A percentile compares a stretch with the other conserved stretches of the same genome.
Conservation (phyloP, 2,888 invertebrate species). For the Zygogramma bicolorata region DNA sequence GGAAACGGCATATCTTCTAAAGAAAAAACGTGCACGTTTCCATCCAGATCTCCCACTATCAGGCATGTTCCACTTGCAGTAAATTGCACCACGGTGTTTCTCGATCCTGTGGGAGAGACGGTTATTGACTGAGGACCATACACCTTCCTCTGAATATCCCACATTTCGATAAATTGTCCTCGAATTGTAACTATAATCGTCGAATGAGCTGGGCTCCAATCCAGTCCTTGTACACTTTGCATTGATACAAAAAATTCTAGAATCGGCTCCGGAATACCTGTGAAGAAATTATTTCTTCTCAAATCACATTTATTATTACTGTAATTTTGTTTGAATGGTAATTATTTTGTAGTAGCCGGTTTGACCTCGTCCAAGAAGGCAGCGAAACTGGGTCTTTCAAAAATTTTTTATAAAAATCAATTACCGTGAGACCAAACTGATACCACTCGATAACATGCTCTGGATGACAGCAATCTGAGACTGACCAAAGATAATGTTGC, state of each 20-base stretch:
- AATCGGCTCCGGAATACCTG: constrained; percentile 67
- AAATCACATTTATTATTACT: too few species aligned
- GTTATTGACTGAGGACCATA: constrained; percentile 76
- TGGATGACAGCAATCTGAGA: too few species aligned
- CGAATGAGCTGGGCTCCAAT: constrained; percentile 82
- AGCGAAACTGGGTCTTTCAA: too few species aligned
- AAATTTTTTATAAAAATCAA: too few species aligned
- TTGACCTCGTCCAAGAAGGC: too few species aligned
- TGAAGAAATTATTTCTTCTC: constrained; percentile 39
- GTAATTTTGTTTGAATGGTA: too few species aligned
- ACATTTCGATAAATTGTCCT: constrained; percentile 77
- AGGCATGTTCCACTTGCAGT: constrained; percentile 73
- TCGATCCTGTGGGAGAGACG: constrained; percentile 66
- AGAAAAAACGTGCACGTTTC: constrained; percentile 76
- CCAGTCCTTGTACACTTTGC: constrained; percentile 70
- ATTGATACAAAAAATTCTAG: constrained; percentile 67
- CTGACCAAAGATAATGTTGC: too few species aligned
- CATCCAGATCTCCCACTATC: constrained; percentile 76
- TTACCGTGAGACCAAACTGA: too few species aligned
- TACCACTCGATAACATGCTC: too few species aligned
- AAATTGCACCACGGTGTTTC: constrained; percentile 73
- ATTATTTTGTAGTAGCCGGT: too few species aligned
- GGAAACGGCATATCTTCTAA: constrained; percentile 82
- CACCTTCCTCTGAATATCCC: constrained; percentile 83
- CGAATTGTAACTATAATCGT: constrained; percentile 79